Percentiles rank a stretch among this genome's conserved stretches.
Evolutionary conservation across 2,888 invertebrate species (phyloP).

Genomic region (Osmoderma eremita): DNA sequence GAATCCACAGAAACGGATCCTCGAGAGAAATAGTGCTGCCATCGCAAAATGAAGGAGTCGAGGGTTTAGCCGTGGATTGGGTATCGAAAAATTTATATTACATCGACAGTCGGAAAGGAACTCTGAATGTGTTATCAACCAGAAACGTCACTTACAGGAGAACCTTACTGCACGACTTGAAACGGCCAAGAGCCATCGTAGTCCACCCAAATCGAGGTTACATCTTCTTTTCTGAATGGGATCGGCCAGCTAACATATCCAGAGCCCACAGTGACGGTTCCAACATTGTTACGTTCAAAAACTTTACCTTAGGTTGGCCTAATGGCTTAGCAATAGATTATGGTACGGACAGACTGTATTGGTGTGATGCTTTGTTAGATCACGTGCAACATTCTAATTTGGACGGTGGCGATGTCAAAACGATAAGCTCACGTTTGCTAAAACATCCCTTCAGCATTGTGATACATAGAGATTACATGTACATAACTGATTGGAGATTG

Average conservation of each 20-base stretch:
- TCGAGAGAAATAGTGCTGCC: constrained; percentile 90
- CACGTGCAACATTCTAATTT: constrained; percentile 94
- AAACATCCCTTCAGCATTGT: constrained; percentile 93
- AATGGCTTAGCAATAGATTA: constrained; percentile 96
- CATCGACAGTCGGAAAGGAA: constrained; percentile 93
- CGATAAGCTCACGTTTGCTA: constrained; percentile 86
- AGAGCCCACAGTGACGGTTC: constrained; percentile 91
- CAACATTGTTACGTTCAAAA: constrained; percentile 86
- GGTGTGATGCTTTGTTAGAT: constrained; percentile 96
- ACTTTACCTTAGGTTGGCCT: constrained; percentile 95
- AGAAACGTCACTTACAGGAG: constrained; percentile 85
- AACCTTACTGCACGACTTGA: constrained; percentile 86
- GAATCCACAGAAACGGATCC: constrained; percentile 81
- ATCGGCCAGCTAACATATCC: constrained; percentile 95
- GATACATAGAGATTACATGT: constrained; percentile 90
- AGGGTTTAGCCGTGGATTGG: constrained; percentile 96
- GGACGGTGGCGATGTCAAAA: constrained; percentile 90
- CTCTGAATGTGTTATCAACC: constrained; percentile 91
- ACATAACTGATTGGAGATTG: constrained; percentile 96
- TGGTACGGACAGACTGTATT: constrained; percentile 86
- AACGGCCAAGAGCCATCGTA: constrained; percentile 94
- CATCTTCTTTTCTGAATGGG: constrained; percentile 97
- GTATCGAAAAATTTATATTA: constrained; percentile 94
- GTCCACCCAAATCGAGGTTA: constrained; percentile 95
- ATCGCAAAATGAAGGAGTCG: constrained; percentile 96